A percentile compares a stretch with the other conserved stretches of the same genome.
Conservation (phyloP, 2,113 vertebrate species). For the Carettochelys insculpta region DNA sequence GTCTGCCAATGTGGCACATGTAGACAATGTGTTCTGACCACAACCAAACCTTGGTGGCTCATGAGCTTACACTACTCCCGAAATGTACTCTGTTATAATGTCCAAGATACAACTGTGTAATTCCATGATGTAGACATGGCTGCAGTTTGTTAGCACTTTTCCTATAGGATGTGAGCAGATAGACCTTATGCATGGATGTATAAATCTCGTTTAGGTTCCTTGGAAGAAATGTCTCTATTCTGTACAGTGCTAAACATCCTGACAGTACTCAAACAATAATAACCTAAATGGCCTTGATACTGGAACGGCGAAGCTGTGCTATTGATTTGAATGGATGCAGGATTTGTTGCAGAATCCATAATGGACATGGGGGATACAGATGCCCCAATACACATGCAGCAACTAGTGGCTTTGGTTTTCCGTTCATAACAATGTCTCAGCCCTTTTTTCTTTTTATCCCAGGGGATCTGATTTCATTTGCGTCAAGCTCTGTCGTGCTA, state of each 20-base stretch:
- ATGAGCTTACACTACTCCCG: not conserved
- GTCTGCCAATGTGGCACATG: not conserved
- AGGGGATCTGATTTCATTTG: not conserved
- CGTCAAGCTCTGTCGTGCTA: not conserved
- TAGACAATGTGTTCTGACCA: not conserved
- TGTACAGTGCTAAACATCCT: not conserved
- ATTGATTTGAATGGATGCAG: not conserved
- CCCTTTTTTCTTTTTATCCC: not conserved
- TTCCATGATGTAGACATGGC: not conserved
- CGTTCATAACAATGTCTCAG: not conserved
- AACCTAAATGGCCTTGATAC: not conserved
- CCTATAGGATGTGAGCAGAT: not conserved
- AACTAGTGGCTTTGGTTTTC: not conserved
- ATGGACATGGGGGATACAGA: not conserved
- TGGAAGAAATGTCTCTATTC: not conserved
- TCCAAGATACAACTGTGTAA: rapidly evolving
- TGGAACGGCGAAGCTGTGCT: not conserved
- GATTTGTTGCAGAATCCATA: not conserved
- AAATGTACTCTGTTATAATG: too few relatives aligned
- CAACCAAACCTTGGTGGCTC: not conserved
- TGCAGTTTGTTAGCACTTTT: not conserved
- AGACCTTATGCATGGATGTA: rapidly evolving
- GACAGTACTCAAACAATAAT: not conserved
- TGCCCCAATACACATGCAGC: rapidly evolving
- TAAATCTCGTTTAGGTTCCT: not conserved